Evolutionary conservation across 1,140 invertebrate species (phyloP), one percentile per base, ranked within the genome.

Genomic region (Aphidius gifuensis): DNA sequence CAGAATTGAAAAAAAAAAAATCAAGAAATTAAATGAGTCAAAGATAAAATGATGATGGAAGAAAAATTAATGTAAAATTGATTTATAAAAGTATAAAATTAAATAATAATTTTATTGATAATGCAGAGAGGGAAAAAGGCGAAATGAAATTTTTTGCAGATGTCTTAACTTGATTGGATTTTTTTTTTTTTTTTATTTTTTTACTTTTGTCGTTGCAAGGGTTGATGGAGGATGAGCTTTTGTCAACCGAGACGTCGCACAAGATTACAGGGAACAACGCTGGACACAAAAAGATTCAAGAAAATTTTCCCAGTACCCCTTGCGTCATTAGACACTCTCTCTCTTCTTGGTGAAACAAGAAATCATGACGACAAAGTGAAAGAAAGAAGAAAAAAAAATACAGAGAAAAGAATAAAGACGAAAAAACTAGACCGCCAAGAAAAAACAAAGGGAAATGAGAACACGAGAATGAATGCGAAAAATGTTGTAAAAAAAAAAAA

Each of bases 401-500:
- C 9, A 23, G 23, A 40, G 21, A 64, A 46, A 56, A 47, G 55
- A 42, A 50, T 42, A 66, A 58, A 53, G 44, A 61, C 46, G 61
- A 21, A n/a, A 64, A 60, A 64, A 57, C 59, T 57, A 45, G 53
- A 55, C 53, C 5, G 47, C 47, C 54, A 61, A 57, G 62, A 64
- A 68, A 56, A 62, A 61, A 68, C 61, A 67, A 23, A 48, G 39
- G 58, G 63, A 60, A 66, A 48, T 46, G 66, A 64, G 50, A 42
- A 56, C 61, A 53, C 65, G 38, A 54, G 44, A 58, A 51, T 55
- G 65, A 68, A 64, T 64, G 65, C 63, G 61, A 65, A 58, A 70
- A 67, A 69, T 45, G 60, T 38, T n/a, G 51, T 64, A 58, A 9
- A 50, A 58, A 54, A 11, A 16, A 49, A 54, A 67, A 54, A 66